A percentile compares a stretch with the other conserved stretches of the same genome.
Evolutionary conservation across 2,888 invertebrate species (phyloP).

Genomic region (Eugnorisma glareosa): DNA sequence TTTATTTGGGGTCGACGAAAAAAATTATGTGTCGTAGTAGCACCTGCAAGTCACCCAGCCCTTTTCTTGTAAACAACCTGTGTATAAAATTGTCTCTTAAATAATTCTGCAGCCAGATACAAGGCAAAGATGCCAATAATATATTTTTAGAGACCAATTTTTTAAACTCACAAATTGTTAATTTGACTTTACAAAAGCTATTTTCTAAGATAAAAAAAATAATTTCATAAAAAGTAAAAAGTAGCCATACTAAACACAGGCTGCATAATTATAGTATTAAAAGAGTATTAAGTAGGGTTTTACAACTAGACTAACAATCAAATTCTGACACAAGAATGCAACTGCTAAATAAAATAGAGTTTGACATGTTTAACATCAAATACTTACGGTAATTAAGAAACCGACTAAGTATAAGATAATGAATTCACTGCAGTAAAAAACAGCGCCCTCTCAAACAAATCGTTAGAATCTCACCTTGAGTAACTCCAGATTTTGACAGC

Average conservation of each 20-base stretch:
- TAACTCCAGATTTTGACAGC: not conserved
- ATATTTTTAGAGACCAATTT: not conserved
- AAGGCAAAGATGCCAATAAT: not conserved
- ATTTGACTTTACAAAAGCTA: not conserved
- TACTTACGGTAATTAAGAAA: too few species aligned
- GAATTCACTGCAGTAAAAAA: not conserved
- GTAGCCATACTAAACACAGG: not conserved
- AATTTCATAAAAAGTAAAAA: too few species aligned
- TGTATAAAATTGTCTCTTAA: not conserved
- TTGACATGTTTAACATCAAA: not conserved
- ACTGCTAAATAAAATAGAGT: not conserved
- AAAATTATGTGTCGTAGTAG: not conserved
- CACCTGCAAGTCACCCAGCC: not conserved
- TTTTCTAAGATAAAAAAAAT: too few species aligned
- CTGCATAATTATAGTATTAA: not conserved
- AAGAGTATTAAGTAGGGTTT: not conserved
- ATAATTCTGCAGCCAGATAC: not conserved
- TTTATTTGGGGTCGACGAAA: not conserved
- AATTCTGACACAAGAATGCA: not conserved
- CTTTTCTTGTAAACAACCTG: not conserved
- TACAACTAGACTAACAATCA: not conserved
- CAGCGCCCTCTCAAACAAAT: not conserved
- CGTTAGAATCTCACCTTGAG: not conserved
- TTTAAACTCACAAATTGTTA: not conserved
- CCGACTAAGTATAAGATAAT: too few species aligned